Conservation (phyloP, 2,797 vertebrate species). For the Clangula hyemalis region DNA sequence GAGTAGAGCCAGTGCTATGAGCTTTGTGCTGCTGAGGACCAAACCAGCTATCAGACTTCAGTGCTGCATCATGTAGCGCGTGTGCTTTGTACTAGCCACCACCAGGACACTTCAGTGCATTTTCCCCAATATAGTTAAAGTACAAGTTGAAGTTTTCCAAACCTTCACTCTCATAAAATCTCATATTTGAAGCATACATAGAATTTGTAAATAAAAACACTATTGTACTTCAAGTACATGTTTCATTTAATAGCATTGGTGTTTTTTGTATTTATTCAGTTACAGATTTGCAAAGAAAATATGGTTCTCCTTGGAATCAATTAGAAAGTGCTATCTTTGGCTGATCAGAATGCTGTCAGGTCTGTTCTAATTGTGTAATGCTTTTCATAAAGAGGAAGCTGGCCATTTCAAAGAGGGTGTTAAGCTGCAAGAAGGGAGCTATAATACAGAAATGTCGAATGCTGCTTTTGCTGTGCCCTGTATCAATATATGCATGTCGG, state of each 20-base stretch:
- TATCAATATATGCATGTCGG: background rate
- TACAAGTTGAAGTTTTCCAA: background rate
- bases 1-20: background rate
- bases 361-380: background rate
- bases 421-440: background rate
- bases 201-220: background rate
- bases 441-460: background rate
- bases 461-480: background rate
- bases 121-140: background rate
- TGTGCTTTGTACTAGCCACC: background rate
- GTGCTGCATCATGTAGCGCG: rapidly evolving
- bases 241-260: background rate
- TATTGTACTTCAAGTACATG: background rate
- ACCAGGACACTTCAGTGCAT: background rate
- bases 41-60: background rate
- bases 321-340: background rate
- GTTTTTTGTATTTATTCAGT: background rate
- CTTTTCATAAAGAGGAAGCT: background rate
- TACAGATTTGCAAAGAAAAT: background rate
- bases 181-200: background rate
- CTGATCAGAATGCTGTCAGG: background rate
- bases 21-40: background rate
- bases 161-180: background rate
- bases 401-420: background rate
- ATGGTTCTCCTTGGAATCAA: background rate